A percentile compares a stretch with the other conserved stretches of the same genome.
Conservation (phyloP, 92 coral and sea anemone genomes). For the Siderastrea radians region DNA sequence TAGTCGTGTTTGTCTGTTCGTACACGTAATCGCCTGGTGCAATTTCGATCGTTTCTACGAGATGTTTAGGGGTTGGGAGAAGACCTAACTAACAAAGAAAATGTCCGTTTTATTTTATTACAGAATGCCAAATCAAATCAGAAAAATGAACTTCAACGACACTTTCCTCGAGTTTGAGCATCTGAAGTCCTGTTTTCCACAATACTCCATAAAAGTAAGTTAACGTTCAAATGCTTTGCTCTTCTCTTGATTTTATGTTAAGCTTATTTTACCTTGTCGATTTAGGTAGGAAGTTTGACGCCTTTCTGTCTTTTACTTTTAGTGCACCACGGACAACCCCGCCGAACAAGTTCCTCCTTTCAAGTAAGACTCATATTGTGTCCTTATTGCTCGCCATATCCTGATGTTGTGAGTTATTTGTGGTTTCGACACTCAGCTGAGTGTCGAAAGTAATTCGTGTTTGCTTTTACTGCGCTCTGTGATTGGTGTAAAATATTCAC, state of each 20-base stretch:
- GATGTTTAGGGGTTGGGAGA: too few relatives aligned
- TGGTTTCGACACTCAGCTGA: neutral
- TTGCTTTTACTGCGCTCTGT: too few relatives aligned
- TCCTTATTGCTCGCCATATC: neutral
- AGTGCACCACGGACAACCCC: conserved; percentile 76
- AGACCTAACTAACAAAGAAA: too few relatives aligned
- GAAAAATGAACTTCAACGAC: conserved; percentile 90
- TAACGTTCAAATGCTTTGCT: neutral
- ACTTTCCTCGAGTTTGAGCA: conserved; percentile 93
- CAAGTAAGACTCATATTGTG: conserved; percentile 67
- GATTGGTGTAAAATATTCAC: too few relatives aligned
- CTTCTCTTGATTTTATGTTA: neutral
- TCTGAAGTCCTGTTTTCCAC: conserved; percentile 88
- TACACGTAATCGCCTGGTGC: too few relatives aligned
- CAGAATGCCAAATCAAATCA: conserved; percentile 97
- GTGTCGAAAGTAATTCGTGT: too few relatives aligned
- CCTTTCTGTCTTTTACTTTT: neutral
- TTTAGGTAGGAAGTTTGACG: neutral
- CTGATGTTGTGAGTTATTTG: neutral
- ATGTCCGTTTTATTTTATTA: neutral
- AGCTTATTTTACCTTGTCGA: neutral
- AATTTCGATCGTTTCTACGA: too few relatives aligned
- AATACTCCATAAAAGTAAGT: conserved; percentile 90
- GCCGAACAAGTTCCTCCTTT: conserved; percentile 84
- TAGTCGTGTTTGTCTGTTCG: too few relatives aligned